These are phyloP conservation scores for Gobio gobio DNA, from an alignment of 2,113 vertebrate genomes.

Conservation along the genomic window DNA sequence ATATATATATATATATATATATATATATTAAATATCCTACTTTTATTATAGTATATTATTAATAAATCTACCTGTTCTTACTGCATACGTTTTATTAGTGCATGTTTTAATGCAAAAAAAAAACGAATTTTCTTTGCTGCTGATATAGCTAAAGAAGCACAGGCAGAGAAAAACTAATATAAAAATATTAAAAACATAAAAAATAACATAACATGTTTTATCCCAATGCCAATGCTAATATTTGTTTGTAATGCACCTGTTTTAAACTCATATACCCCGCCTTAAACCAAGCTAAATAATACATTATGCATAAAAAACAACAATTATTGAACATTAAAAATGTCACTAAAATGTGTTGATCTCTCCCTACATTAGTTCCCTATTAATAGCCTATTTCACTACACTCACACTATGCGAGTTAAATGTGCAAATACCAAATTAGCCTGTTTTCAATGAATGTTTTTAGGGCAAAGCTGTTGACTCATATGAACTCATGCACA, in stretches of 20 bases:
- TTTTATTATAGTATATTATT: not conserved
- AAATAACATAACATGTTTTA: not conserved
- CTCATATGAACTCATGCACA: not conserved
- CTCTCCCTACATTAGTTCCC: not conserved
- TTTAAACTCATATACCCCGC: too few species aligned
- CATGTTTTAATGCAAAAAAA: too few species aligned
- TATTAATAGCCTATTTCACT: not conserved
- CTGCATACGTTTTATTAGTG: too few species aligned
- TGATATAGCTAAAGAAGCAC: not conserved
- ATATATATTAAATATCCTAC: not conserved
- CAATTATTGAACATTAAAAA: not conserved
- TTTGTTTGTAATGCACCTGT: not conserved
- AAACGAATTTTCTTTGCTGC: not conserved
- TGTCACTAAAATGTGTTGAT: not conserved
- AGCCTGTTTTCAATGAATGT: not conserved
- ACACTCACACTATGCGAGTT: not conserved
- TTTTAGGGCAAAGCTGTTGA: not conserved
- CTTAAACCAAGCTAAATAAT: not conserved
- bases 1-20: not conserved
- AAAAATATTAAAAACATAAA: not conserved
- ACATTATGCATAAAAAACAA: not conserved
- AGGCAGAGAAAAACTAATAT: not conserved
- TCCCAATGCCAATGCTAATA: not conserved
- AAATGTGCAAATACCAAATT: not conserved
- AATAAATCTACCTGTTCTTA: not conserved